Conservation (phyloP, 2,888 invertebrate species). For the Tenthredo mesomela region DNA sequence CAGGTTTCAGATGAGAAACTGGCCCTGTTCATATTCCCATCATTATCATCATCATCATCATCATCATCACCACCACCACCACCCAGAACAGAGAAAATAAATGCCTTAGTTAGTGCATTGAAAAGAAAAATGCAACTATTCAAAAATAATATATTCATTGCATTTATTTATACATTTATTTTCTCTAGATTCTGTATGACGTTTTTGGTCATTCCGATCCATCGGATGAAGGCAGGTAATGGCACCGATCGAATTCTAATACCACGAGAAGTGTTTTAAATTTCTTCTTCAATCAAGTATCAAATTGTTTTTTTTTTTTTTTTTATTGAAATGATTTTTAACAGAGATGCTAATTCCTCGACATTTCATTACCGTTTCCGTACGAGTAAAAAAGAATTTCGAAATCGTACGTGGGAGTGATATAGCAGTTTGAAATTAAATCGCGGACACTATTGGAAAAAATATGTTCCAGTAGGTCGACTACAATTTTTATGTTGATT, state of each 20-base stretch:
- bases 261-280: too few relatives aligned
- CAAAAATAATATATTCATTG: neutral
- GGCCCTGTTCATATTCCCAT: constrained; percentile 4
- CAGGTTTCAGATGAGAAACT: neutral
- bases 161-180: constrained; percentile 42
- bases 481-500: too few relatives aligned
- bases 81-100: constrained; percentile 48
- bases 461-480: too few relatives aligned
- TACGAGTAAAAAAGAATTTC: neutral
- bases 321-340: too few relatives aligned
- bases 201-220: neutral
- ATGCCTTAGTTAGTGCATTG: constrained; percentile 48
- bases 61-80: constrained; percentile 23
- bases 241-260: too few relatives aligned
- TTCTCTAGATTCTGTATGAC: constrained; percentile 37
- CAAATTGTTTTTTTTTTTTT: too few relatives aligned
- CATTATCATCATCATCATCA: constrained; percentile 19
- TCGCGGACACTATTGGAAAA: too few relatives aligned
- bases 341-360: too few relatives aligned
- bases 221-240: too few relatives aligned
- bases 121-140: neutral
- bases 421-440: too few relatives aligned
- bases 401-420: neutral
- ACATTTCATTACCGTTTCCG: neutral
- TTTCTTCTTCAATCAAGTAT: too few relatives aligned